Base-by-base conservation (phyloP, 2,797 vertebrate genomes). In the Pelochelys cantorii region DNA sequence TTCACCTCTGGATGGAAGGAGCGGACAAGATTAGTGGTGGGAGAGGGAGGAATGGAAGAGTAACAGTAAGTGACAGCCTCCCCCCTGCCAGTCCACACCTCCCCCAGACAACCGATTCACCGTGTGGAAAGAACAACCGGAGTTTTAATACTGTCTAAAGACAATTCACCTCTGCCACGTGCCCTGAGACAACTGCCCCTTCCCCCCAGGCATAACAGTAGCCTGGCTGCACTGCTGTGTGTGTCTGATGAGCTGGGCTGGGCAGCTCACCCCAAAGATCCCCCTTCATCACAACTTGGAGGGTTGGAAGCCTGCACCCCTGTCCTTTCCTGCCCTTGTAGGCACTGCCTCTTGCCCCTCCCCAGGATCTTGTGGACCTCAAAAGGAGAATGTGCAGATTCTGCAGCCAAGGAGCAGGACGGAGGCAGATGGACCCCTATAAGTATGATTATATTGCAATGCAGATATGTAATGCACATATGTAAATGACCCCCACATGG, bases 381-480 rank as follows among this genome's bases (percentile, higher is more conserved):
- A 74, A 10, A 48, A 15, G 0, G 42, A 84, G 65, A 68, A 34
- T 18, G 18, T 59, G 23, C 57, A 59, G 56, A 56, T 56, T 56
- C 56, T 56, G 18, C 57, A 59, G 65, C 11, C 18, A 20, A 1
- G 0, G 1, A 4, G 34, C 23, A 55, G 65, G 3, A 54, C 89
- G 60, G 81, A 81, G 57, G 68, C 23, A 22, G 3, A 1, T 2
- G 82, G 83, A 34, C 89, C 84, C 34, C 1, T 55, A 65, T 29
- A 82, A 68, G 17, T 1, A 2, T 0, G 0, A 42, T 37, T 87
- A 34, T 59, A 54, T 84, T 90, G 83, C 94, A 8, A 12, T 60
- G 79, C 53, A 81, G 59, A 48, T 20, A 79, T 23, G 34, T 71
- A 79, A 88, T 89, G 90, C 53, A 29, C 65, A 68, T 57, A 37